Evolutionary conservation across 2,113 vertebrate genomes (phyloP).

Genomic region (Hippocampus comes): DNA sequence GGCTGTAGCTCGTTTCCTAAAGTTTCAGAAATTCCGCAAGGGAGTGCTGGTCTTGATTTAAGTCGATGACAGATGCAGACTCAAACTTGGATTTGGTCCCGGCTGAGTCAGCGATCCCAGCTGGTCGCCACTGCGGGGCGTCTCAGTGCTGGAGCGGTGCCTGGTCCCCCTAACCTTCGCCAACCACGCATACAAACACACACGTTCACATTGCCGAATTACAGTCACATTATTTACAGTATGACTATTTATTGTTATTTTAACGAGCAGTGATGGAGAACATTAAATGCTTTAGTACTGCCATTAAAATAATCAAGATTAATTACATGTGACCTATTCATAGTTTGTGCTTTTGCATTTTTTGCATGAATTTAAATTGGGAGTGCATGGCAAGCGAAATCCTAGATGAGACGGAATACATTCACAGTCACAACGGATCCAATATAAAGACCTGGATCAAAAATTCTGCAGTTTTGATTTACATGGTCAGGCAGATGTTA

Average conservation of each 20-base stretch:
- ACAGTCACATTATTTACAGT: conserved; percentile 2
- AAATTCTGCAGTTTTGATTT: not conserved
- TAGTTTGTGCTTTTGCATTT: not conserved
- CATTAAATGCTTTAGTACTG: not conserved
- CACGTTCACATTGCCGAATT: not conserved
- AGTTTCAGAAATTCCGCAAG: conserved; percentile 38
- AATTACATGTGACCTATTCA: not conserved
- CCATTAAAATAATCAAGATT: not conserved
- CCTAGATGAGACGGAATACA: not conserved
- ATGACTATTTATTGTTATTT: not conserved
- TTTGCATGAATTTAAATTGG: not conserved
- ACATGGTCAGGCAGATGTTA: not conserved
- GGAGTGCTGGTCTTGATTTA: conserved; percentile 39
- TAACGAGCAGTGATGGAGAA: not conserved
- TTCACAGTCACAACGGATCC: not conserved
- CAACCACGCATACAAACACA: not conserved
- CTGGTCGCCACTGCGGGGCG: conserved; percentile 78
- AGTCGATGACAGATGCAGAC: conserved; percentile 39
- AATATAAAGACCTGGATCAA: not conserved
- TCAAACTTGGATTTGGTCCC: conserved; percentile 36
- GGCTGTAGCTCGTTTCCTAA: conserved; percentile 44
- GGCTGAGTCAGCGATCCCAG: conserved; percentile 36
- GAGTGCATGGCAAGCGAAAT: not conserved
- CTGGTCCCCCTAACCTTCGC: conserved; percentile 9
- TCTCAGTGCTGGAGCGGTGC: conserved; percentile 69